phyloP scores from a whole-genome alignment of 2,113 vertebrate species.

The Daboia siamensis region DNA sequence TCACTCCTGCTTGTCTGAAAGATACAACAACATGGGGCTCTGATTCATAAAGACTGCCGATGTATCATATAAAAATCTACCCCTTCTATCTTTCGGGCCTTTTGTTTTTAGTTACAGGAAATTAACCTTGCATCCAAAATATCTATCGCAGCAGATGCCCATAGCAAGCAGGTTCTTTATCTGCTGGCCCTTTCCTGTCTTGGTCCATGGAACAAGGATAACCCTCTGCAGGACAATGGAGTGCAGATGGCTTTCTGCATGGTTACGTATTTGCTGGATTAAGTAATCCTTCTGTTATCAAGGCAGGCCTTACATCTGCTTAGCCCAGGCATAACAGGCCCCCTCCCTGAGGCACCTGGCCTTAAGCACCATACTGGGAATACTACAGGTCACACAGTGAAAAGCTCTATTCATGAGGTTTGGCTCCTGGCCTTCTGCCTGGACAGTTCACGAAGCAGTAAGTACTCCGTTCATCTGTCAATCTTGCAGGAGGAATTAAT shows the following conservation, averaged over 20 bases:
- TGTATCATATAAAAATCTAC: background rate
- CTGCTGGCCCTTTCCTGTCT: slow-evolving; percentile 13
- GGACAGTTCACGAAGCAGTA: background rate
- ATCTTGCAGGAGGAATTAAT: background rate
- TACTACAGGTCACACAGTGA: slow-evolving; percentile 13
- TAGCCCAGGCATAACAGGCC: background rate
- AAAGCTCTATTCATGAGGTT: slow-evolving; percentile 29
- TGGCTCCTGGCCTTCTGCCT: background rate
- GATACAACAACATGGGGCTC: background rate
- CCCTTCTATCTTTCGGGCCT: background rate
- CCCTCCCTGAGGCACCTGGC: background rate
- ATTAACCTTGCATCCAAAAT: background rate
- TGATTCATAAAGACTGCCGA: background rate
- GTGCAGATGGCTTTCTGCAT: background rate
- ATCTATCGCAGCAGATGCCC: background rate
- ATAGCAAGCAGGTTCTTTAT: background rate
- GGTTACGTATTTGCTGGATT: background rate
- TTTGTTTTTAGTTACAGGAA: background rate
- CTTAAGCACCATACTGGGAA: background rate
- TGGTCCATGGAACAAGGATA: background rate
- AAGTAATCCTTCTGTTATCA: slow-evolving; percentile 18
- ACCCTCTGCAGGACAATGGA: background rate
- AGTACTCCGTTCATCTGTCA: background rate
- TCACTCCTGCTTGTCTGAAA: background rate
- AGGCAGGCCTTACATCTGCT: slow-evolving; percentile 9